Evolutionary conservation across 2,113 vertebrate genomes (phyloP).

Genomic region (Sturnira hondurensis): DNA sequence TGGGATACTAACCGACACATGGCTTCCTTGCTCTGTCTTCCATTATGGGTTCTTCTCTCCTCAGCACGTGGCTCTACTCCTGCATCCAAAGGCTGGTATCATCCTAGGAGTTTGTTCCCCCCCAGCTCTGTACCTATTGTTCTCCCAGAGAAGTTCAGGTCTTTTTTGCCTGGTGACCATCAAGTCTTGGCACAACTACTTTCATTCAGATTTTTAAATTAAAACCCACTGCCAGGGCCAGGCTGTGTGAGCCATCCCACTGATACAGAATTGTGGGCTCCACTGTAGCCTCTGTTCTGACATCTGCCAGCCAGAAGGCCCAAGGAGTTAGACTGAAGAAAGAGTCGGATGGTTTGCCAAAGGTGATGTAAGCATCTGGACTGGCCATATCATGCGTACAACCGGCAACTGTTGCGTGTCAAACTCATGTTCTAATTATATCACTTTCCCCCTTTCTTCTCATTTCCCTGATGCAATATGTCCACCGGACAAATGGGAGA

Average conservation of each 20-base stretch:
- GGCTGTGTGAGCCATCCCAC: neutral
- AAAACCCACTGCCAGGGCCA: conserved; percentile 55
- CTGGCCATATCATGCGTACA: neutral
- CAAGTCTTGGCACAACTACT: conserved; percentile 42
- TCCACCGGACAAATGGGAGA: neutral
- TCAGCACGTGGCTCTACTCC: neutral
- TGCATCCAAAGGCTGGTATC: neutral
- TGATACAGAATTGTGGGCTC: conserved; percentile 46
- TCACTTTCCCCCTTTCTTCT: neutral
- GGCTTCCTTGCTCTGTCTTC: neutral
- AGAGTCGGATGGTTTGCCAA: conserved; percentile 13
- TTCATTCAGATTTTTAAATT: conserved; percentile 64
- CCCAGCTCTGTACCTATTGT: neutral
- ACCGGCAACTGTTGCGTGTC: conserved; percentile 12
- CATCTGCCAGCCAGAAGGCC: conserved; percentile 60
- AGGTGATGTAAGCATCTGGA: conserved; percentile 23
- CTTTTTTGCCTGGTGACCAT: neutral
- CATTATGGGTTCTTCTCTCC: neutral
- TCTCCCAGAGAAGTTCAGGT: neutral
- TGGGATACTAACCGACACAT: neutral
- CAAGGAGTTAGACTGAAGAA: neutral
- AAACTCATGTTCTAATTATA: neutral
- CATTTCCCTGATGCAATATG: neutral
- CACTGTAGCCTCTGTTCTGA: conserved; percentile 42
- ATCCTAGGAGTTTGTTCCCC: neutral